Evolutionary conservation across 2,113 vertebrate species (phyloP).

Genomic region (Sorex fumeus): DNA sequence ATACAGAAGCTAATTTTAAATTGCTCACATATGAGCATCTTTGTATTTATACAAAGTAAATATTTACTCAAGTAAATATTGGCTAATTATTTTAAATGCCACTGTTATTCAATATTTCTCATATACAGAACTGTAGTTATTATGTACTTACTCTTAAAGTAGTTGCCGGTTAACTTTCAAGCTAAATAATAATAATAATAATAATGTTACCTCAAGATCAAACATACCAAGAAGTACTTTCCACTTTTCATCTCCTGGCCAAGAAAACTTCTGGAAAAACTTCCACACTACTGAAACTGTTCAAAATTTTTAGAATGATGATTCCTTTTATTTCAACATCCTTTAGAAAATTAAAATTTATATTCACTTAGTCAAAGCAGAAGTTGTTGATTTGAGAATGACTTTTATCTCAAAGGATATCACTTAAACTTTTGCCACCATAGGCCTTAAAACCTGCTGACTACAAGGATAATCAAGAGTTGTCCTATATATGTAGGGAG

Average conservation of each 20-base stretch:
- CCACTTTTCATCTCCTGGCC: neutral
- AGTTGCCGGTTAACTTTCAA: neutral
- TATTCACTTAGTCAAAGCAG: neutral
- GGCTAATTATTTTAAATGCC: neutral
- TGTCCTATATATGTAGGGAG: no score
- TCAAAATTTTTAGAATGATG: neutral
- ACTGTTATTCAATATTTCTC: slow-evolving; percentile 4
- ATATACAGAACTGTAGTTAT: neutral
- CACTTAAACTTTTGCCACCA: neutral
- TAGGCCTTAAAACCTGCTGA: neutral
- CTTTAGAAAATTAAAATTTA: neutral
- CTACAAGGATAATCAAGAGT: neutral
- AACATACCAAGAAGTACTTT: neutral
- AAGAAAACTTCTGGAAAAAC: slow-evolving; percentile 1
- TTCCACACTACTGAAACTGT: neutral
- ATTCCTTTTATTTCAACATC: neutral
- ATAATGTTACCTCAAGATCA: neutral
- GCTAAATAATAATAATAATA: neutral
- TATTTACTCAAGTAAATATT: no score
- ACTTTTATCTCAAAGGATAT: neutral
- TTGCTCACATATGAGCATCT: neutral
- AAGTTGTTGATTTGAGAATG: neutral
- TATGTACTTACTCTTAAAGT: neutral
- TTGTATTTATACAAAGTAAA: neutral
- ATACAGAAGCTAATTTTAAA: neutral